Evolutionary conservation across 92 coral and sea anemone genomes (phyloP).

Genomic region (Epizoanthus illoricatus): DNA sequence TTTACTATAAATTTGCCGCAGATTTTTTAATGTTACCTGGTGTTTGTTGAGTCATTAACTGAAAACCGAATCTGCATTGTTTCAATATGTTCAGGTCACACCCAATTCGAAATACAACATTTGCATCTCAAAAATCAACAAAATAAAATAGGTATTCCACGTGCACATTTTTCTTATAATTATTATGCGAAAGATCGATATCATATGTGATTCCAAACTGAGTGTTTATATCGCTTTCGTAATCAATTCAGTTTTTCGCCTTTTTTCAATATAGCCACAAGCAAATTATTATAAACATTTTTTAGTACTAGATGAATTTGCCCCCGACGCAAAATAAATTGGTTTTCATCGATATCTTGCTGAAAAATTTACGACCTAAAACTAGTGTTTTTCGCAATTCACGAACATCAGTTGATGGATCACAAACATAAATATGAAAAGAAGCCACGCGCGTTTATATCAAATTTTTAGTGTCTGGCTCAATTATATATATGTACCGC

Average conservation of each 20-base stretch:
- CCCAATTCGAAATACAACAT: neutral
- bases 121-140: neutral
- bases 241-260: neutral
- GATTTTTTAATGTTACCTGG: neutral
- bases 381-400: too few relatives aligned
- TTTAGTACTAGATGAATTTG: neutral
- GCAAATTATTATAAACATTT: neutral
- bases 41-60: conserved; percentile 6
- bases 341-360: neutral
- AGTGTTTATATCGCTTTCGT: neutral
- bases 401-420: too few relatives aligned
- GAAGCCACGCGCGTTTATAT: neutral
- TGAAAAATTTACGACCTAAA: too few relatives aligned
- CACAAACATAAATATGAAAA: neutral
- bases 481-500: neutral
- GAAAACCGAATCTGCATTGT: neutral
- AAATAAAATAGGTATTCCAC: neutral
- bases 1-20: neutral
- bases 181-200: neutral
- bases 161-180: neutral
- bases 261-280: neutral
- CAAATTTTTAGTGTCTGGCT: neutral
- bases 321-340: neutral
- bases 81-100: neutral
- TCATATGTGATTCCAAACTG: neutral